phyloP scores from a whole-genome alignment of 2,113 vertebrate genomes.

The Leucoraja erinaceus region DNA sequence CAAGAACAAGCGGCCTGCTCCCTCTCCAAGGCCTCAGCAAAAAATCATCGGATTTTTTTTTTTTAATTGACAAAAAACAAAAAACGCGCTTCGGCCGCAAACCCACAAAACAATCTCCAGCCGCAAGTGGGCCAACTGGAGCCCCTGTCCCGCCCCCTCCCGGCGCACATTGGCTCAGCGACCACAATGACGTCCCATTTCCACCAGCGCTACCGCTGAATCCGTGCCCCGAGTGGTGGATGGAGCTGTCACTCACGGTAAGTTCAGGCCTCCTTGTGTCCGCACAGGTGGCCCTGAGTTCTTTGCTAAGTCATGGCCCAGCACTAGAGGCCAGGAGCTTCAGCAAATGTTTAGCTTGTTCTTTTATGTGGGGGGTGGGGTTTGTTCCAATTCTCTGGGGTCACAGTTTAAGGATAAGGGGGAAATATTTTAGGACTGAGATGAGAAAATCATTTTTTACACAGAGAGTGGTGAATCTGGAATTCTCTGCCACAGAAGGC shows the following conservation, averaged over 20 bases:
- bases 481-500: too few species aligned
- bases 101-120: background rate
- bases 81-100: background rate
- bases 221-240: background rate
- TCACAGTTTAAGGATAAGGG: too few species aligned
- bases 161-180: background rate
- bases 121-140: background rate
- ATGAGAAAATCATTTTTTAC: too few species aligned
- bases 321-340: too few species aligned
- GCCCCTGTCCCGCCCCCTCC: background rate
- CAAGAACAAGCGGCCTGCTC: background rate
- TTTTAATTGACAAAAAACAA: background rate
- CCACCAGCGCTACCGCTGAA: background rate
- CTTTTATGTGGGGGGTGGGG: too few species aligned
- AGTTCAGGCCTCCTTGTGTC: background rate
- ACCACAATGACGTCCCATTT: background rate
- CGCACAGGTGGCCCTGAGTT: too few species aligned
- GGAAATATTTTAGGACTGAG: too few species aligned
- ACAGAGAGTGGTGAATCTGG: too few species aligned
- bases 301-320: constrained; percentile 21
- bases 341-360: too few species aligned
- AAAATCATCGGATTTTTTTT: background rate
- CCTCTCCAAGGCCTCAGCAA: background rate
- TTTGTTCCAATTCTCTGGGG: too few species aligned
- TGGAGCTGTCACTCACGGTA: background rate